These are phyloP conservation scores for Upupa epops DNA, from an alignment of 2,113 vertebrate genomes.

Conservation along the genomic window DNA sequence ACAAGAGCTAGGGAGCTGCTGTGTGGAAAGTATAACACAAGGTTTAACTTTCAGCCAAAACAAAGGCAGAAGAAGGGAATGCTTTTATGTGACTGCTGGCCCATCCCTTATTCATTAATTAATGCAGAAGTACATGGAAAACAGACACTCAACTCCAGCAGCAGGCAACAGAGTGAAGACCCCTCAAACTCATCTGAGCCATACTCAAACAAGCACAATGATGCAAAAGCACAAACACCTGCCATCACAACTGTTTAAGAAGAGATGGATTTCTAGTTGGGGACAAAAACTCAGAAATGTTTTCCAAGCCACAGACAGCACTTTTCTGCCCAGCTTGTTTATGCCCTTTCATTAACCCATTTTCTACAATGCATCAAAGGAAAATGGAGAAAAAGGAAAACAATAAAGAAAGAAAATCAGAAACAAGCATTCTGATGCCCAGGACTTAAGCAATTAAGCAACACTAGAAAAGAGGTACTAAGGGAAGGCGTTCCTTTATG, in stretches of 20 bases:
- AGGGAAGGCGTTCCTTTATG: background rate
- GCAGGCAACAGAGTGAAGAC: background rate
- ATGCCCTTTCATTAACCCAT: background rate
- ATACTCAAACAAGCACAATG: slow-evolving; percentile 58
- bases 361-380: background rate
- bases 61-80: background rate
- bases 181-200: slow-evolving; percentile 21
- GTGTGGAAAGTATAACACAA: background rate
- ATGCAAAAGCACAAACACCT: slow-evolving; percentile 59
- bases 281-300: background rate
- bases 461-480: background rate
- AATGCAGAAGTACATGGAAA: background rate
- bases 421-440: background rate
- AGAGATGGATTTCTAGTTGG: background rate
- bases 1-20: background rate
- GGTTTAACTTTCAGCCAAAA: background rate
- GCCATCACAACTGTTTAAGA: background rate
- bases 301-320: background rate
- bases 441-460: background rate
- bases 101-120: background rate
- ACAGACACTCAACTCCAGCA: background rate
- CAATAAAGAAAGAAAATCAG: background rate
- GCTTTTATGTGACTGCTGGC: background rate
- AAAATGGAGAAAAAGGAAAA: too few relatives aligned
- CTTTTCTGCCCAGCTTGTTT: background rate